These are phyloP conservation scores for Alexandromys fortis DNA, from an alignment of 2,113 vertebrate genomes.

Conservation along the genomic window DNA sequence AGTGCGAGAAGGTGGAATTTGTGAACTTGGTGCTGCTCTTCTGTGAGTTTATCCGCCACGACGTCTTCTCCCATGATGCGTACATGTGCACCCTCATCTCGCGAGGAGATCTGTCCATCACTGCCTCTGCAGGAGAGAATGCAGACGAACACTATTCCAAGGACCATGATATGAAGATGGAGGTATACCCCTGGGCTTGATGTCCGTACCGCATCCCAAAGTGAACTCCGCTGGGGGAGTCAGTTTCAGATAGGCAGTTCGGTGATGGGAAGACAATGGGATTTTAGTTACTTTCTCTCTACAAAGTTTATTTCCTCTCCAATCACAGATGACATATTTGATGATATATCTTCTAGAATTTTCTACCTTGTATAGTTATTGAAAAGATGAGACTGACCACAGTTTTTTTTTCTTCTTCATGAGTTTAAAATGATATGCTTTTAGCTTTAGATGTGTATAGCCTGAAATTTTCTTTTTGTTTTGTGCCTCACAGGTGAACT, in stretches of 20 bases:
- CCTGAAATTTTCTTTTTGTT: background rate
- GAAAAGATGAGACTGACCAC: background rate
- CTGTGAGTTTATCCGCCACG: constrained; percentile 87
- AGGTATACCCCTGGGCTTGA: constrained; percentile 71
- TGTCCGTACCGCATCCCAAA: fast-evolving
- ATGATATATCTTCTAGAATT: background rate
- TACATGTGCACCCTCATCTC: constrained; percentile 91
- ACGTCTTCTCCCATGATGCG: constrained; percentile 87
- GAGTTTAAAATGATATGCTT: background rate
- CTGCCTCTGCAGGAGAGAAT: constrained; percentile 73
- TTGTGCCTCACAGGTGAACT: background rate
- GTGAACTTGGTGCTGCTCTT: constrained; percentile 89
- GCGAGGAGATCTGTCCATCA: constrained; percentile 84
- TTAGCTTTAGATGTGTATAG: background rate
- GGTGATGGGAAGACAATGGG: background rate
- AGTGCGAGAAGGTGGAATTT: constrained; percentile 87
- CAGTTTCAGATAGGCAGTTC: background rate
- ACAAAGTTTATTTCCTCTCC: background rate
- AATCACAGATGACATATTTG: too few relatives aligned
- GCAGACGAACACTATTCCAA: constrained; percentile 81
- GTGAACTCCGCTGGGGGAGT: too few relatives aligned
- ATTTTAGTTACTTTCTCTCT: background rate
- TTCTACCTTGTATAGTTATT: background rate
- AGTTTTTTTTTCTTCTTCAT: background rate
- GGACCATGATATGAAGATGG: constrained; percentile 82